These are phyloP conservation scores for Orycteropus afer DNA, from an alignment of 2,113 vertebrate species.

Conservation along the genomic window DNA sequence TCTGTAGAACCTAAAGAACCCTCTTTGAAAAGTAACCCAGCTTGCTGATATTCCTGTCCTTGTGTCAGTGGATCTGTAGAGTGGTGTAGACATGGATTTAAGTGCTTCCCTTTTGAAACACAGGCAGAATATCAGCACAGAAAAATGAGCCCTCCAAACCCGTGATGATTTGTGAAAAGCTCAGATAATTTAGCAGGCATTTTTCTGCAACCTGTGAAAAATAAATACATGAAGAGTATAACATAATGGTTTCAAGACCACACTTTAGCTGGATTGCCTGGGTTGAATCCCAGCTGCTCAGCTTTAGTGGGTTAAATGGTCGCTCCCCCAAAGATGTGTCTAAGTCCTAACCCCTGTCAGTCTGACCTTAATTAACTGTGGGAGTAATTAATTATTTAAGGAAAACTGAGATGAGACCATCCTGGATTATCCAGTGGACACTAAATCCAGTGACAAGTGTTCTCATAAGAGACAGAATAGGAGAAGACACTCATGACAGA, in stretches of 20 bases:
- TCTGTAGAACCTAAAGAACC: not conserved
- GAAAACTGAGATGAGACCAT: not conserved
- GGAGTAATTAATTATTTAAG: not conserved
- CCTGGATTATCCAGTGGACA: not conserved
- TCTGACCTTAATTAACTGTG: not conserved
- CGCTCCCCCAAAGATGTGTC: not conserved
- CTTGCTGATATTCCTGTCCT: not conserved
- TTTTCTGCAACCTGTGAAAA: constrained; percentile 18
- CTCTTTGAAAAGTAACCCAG: not conserved
- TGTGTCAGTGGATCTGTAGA: no score
- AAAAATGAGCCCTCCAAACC: not conserved
- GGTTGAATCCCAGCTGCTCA: not conserved
- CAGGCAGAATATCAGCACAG: not conserved
- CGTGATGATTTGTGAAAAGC: constrained; percentile 13
- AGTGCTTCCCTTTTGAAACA: not conserved
- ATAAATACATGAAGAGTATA: rapidly evolving
- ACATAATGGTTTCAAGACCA: rapidly evolving
- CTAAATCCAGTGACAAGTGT: not conserved
- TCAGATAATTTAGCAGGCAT: not conserved
- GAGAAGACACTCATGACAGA: not conserved
- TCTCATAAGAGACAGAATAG: not conserved
- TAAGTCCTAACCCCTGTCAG: not conserved
- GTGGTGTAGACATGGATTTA: not conserved
- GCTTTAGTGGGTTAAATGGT: not conserved
- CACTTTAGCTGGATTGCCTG: no score